Evolutionary conservation across 2,113 vertebrate species (phyloP), one percentile per base, ranked within the genome.

Genomic region (Syrmaticus mikado): DNA sequence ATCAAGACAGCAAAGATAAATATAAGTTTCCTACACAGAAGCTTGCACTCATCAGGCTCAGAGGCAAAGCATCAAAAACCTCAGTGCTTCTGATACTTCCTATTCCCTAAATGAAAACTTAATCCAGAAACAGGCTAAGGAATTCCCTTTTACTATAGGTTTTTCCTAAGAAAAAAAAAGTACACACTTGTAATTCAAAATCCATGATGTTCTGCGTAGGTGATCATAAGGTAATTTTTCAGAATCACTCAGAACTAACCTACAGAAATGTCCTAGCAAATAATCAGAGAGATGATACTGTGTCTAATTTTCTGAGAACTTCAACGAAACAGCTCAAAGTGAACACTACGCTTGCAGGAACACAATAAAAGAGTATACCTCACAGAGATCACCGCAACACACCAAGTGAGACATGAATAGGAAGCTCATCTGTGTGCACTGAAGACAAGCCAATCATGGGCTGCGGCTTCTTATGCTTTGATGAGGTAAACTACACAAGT

Each of bases 381-480:
- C 24, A 38, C 10, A n/a, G 53, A 61, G 72, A 75, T 11, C 27
- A 27, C 17, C 36, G 7, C 41, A 57, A 52, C 0, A 0, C 32
- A 30, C 4, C 0, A 0, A 52, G 27, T 27, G 40, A 46, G 32
- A 14, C 20, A 32, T 0, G 1, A 38, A 43, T 13, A 48, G 20
- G 22, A 75, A 57, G 16, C 40, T 30, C 27, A 50, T 27, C 32
- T 28, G 3, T 2, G 25, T 8, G 30, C 10, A 8, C 13, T 6
- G 32, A 61, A 50, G 19, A 27, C 25, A 76, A 61, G 55, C 38
- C 28, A 30, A 19, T 13, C 8, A 1, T 15, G 9, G 11, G 36
- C 34, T 50, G 52, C 13, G 6, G 2, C n/a, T 72, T 67, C 24
- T 0, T 13, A 2, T 43, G n/a, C 10, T 67, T 78, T 78, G 32